Evolutionary conservation across 2,113 vertebrate genomes (phyloP), one percentile per base, ranked within the genome.

Genomic region (Galbula dea): DNA sequence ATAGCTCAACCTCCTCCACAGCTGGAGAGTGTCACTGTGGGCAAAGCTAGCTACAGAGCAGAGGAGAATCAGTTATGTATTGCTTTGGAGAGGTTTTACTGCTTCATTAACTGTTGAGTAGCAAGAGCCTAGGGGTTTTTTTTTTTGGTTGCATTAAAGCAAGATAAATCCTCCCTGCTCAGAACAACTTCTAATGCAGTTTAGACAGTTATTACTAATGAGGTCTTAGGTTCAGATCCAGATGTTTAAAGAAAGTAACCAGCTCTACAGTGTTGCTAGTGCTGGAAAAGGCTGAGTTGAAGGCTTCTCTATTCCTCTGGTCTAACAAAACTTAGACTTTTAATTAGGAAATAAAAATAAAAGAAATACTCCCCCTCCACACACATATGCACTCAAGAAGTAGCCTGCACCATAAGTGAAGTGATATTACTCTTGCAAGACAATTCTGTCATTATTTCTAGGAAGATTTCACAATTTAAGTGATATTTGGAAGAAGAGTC

Each of bases 161-260:
- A 61, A 71, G 59, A 93, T 63, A 83, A 93, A 68, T 74, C 39
- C 83, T 88, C 68, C 61, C 73, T 71, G 62, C 68, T 73, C 68
- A 39, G 90, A 90, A 21, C 45, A 93, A 83, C 63, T 66, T 62
- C 55, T 83, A 66, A 46, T 61, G 34, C 37, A 74, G 59, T 88
- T 92, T 32, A 77, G 72, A 59, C 76, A 88, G 57, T 92, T 94
- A 65, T 81, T 84, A 27, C 52, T 68, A 63, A 52, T 7, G 58
- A 92, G 83, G 62, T 82, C 86, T 81, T 71, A 18, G 48, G 63
- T 90, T 90, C 95, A 93, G 69, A 71, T 78, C 68, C 83, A 89
- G 71, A 45, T 62, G 61, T 93, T 94, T 86, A 23, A 66, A 74
- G 83, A 73, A 77, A 94, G n/a, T 5, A 88, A 48, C 72, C 76